Evolutionary conservation across 2,888 invertebrate species (phyloP).

Genomic region (Drosophila atripex): DNA sequence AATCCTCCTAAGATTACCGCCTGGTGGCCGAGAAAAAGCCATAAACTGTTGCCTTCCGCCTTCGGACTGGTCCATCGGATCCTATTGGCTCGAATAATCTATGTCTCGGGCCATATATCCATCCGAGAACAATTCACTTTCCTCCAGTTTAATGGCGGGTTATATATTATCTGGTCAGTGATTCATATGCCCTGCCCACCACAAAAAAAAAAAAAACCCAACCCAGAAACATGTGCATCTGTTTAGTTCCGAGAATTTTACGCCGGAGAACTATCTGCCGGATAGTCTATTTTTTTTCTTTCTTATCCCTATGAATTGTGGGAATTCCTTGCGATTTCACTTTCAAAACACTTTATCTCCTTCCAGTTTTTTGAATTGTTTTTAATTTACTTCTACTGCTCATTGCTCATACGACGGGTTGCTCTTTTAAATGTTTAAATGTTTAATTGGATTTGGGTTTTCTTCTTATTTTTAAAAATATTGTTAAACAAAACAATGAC

Average conservation of each 20-base stretch:
- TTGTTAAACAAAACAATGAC: slow-evolving; percentile 26
- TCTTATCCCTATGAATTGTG: neutral
- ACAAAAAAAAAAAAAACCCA: slow-evolving; percentile 10
- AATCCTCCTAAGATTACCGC: neutral
- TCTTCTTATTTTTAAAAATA: slow-evolving; percentile 4
- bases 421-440: neutral
- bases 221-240: slow-evolving; percentile 44
- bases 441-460: neutral
- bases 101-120: slow-evolving; percentile 10
- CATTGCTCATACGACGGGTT: slow-evolving; percentile 16
- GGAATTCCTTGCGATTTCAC: slow-evolving; percentile 5
- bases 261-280: slow-evolving; percentile 4
- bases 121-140: slow-evolving; percentile 26
- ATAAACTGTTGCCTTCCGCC: slow-evolving; percentile 1
- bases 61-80: neutral
- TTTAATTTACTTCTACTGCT: neutral
- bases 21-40: neutral
- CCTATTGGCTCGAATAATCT: neutral
- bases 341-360: neutral
- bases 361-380: neutral
- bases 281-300: neutral
- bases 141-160: slow-evolving; percentile 27
- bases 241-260: slow-evolving; percentile 8
- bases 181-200: slow-evolving; percentile 52
- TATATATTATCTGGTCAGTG: slow-evolving; percentile 53